phyloP scores from a whole-genome alignment of 92 coral and sea anemone genomes.

The Heteractis magnifica region DNA sequence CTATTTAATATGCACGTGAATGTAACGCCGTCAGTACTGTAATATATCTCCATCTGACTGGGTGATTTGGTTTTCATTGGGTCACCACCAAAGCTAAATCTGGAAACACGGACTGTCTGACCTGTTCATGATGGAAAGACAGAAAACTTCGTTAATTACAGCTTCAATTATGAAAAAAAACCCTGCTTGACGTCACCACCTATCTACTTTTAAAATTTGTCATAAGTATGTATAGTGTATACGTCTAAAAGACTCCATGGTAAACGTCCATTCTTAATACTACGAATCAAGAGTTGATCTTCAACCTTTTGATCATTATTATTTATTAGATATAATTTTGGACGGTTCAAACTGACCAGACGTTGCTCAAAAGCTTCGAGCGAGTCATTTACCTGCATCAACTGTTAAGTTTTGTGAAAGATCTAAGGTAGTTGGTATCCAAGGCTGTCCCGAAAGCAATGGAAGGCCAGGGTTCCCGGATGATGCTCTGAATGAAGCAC shows the following conservation, averaged over 20 bases:
- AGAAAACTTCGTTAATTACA: neutral
- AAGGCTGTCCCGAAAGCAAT: slow-evolving; percentile 17
- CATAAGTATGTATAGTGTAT: too few relatives aligned
- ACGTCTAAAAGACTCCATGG: too few relatives aligned
- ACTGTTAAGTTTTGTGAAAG: slow-evolving; percentile 9
- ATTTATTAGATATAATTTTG: too few relatives aligned
- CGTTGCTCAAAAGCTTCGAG: too few relatives aligned
- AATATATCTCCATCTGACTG: slow-evolving; percentile 22
- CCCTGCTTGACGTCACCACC: too few relatives aligned
- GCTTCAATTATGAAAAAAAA: too few relatives aligned
- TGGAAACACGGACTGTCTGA: slow-evolving; percentile 25
- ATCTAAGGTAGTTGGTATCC: slow-evolving; percentile 27
- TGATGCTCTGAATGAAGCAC: slow-evolving; percentile 28
- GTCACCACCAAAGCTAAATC: slow-evolving; percentile 23
- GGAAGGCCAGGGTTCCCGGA: slow-evolving; percentile 32
- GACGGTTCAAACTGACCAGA: too few relatives aligned
- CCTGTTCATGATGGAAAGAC: neutral
- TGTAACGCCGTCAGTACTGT: slow-evolving; percentile 20
- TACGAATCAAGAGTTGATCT: too few relatives aligned
- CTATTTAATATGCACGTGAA: slow-evolving; percentile 8
- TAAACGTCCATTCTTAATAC: too few relatives aligned
- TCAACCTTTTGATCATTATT: too few relatives aligned
- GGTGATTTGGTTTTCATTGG: slow-evolving; percentile 17
- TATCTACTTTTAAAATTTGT: too few relatives aligned
- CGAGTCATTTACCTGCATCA: slow-evolving; percentile 35